phyloP scores from a whole-genome alignment of 2,888 invertebrate genomes.

The Limnephilus marmoratus region DNA sequence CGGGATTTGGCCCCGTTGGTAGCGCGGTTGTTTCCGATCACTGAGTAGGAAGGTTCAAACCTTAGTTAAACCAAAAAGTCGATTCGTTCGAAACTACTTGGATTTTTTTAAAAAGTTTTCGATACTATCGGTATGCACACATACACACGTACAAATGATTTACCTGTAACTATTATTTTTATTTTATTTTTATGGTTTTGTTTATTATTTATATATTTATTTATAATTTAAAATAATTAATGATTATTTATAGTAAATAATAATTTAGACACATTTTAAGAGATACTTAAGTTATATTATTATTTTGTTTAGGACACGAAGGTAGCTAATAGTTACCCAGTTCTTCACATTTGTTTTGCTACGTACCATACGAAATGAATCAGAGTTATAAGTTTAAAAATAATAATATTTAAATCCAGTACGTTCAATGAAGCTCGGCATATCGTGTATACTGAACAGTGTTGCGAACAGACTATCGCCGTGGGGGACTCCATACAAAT shows the following conservation, averaged over 20 bases:
- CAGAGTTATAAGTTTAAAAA: not conserved
- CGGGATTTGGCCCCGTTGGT: too few relatives aligned
- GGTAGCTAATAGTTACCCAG: not conserved
- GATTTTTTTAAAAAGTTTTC: too few relatives aligned
- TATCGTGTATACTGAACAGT: not conserved
- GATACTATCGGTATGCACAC: too few relatives aligned
- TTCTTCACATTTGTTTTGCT: not conserved
- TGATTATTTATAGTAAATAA: not conserved
- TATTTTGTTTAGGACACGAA: too few relatives aligned
- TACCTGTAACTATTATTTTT: not conserved
- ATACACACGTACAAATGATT: not conserved
- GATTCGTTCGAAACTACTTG: too few relatives aligned
- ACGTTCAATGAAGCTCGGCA: not conserved
- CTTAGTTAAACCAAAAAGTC: too few relatives aligned
- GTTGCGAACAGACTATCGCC: conserved; percentile 40
- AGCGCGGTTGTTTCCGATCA: too few relatives aligned
- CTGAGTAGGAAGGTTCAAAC: too few relatives aligned
- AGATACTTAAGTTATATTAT: not conserved
- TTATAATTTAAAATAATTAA: too few relatives aligned
- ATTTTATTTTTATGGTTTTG: not conserved
- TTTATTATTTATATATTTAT: too few relatives aligned
- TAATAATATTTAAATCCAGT: not conserved
- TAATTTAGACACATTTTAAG: not conserved
- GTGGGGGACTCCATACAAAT: conserved; percentile 32
- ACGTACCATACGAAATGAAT: not conserved